Conservation (phyloP, 2,888 invertebrate species). For the Oasisia sp. region DNA sequence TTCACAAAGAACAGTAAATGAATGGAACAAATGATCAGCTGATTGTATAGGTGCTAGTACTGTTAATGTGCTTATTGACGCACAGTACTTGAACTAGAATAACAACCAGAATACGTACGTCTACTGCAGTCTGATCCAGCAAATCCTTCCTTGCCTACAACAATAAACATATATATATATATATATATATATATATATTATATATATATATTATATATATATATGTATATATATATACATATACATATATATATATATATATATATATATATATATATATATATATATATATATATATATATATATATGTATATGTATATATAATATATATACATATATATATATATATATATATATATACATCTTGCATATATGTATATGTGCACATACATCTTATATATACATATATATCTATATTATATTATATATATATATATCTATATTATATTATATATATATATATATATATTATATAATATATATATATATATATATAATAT, state of each 20-base stretch:
- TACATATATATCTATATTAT: neutral
- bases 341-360: constrained; percentile 26
- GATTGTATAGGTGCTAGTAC: too few relatives aligned
- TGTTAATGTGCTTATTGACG: too few relatives aligned
- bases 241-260: constrained; percentile 31
- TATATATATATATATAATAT: neutral
- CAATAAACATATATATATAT: too few relatives aligned
- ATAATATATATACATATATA: neutral
- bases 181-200: constrained; percentile 1
- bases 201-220: neutral
- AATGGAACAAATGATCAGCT: too few relatives aligned
- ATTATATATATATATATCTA: neutral
- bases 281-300: constrained; percentile 17
- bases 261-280: constrained; percentile 30
- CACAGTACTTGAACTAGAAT: too few relatives aligned
- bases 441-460: constrained; percentile 27
- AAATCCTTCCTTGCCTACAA: too few relatives aligned
- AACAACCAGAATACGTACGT: too few relatives aligned
- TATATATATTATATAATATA: constrained; percentile 28
- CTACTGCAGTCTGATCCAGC: too few relatives aligned
- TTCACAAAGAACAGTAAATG: too few relatives aligned
- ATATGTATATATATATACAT: constrained; percentile 17
- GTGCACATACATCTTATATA: constrained; percentile 25
- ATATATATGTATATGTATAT: too few relatives aligned
- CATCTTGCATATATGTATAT: too few relatives aligned